Base-by-base conservation (phyloP, 2,888 invertebrate genomes). In the Eremobia ochroleuca region DNA sequence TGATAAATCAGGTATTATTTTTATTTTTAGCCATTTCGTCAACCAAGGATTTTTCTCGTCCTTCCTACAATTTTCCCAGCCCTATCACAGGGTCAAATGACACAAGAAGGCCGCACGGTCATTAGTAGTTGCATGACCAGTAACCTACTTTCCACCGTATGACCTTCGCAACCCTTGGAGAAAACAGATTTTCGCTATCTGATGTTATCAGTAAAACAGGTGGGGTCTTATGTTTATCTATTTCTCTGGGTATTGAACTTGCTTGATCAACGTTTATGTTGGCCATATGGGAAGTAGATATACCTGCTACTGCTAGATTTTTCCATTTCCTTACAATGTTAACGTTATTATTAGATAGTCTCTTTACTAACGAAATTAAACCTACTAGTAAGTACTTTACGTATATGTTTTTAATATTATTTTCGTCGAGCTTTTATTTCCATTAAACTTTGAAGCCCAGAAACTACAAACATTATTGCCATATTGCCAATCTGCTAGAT, bases 101-200 rank as follows among this genome's bases (percentile, higher is more conserved):
- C 43, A 46, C 34, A 31, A 58, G 34, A 77, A 71, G 72, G 85
- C 52, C 40, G 31, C 25, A 4, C n/a, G 34, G 70, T 31, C 65
- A 72, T 55, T 66, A 58, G 64, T 34, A 69, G 49, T 66, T 82
- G 55, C 71, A 82, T 76, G 83, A 62, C 72, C 70, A 85, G 4
- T 76, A 62, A 62, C 82, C 83, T 31, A 86, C 82, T 83, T 86
- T 86, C 82, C 64, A 46, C 37, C n/a, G 46, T 40, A 68, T 76
- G 77, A 86, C 86, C 86, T 70, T 59, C 67, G 58, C 70, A 86
- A 66, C 86, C 86, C 86, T 77, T 40, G 31, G 82, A 83, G 82
- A 83, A 83, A 83, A 83, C 82, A 49, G 83, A 86, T 86, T 86
- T 82, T 73, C 83, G 49, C 72, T 49, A 62, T 76, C 37, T 28